Percentiles rank a stretch among this genome's conserved stretches.
Evolutionary conservation across 1,140 invertebrate genomes (phyloP).

Genomic region (Calliphora vicina): DNA sequence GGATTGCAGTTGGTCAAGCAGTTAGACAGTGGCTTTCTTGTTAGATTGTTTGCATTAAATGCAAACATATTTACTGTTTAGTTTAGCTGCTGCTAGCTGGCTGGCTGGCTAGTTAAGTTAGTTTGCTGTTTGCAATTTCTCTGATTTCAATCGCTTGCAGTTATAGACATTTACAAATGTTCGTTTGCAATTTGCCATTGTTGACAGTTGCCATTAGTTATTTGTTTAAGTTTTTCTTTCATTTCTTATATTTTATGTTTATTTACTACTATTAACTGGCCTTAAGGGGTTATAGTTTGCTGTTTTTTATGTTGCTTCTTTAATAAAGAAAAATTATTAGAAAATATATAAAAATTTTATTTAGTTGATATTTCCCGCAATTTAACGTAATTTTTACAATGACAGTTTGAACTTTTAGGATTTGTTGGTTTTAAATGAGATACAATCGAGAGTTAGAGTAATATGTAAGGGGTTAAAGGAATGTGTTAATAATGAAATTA

Average conservation of each 20-base stretch:
- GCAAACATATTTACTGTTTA: background rate
- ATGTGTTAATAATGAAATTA: no score
- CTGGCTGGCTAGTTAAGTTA: background rate
- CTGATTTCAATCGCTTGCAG: conserved; percentile 24
- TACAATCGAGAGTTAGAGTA: no score
- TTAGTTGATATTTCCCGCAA: no score
- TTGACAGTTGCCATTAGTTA: conserved; percentile 32
- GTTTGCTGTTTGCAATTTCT: conserved; percentile 13
- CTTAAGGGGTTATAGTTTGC: background rate
- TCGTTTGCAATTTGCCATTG: conserved; percentile 30
- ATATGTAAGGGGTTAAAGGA: no score
- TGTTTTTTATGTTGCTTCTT: background rate
- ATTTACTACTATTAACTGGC: background rate
- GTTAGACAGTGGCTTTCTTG: no score
- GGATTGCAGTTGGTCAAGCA: background rate
- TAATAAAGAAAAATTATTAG: background rate
- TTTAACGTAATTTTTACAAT: no score
- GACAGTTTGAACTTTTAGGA: no score
- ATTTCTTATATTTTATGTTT: background rate
- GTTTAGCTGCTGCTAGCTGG: background rate
- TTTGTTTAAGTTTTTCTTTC: conserved; percentile 17
- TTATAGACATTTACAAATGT: conserved; percentile 34
- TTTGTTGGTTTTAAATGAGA: no score
- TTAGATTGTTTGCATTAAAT: background rate
- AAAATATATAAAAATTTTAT: background rate